These are phyloP conservation scores for Microtus ochrogaster DNA, from an alignment of 2,113 vertebrate species.

Conservation along the genomic window DNA sequence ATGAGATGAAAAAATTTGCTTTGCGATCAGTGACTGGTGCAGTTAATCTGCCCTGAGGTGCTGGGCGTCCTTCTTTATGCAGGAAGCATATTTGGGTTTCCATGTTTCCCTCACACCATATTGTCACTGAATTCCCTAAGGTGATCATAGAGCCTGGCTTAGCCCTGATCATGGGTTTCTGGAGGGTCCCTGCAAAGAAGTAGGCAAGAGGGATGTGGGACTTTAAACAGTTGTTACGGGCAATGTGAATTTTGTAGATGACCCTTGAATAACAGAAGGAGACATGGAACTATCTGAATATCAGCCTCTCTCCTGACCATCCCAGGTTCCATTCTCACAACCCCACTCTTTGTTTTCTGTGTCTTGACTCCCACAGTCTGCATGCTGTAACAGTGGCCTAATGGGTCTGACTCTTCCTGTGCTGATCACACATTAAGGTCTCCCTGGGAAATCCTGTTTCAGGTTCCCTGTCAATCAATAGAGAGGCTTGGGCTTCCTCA, in stretches of 20 bases:
- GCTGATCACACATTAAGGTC: too few species aligned
- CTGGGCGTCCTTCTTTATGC: background rate
- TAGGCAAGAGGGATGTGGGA: background rate
- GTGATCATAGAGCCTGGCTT: background rate
- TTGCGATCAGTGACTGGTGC: too few species aligned
- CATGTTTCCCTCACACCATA: background rate
- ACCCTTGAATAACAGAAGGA: too few species aligned
- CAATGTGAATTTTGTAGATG: too few species aligned
- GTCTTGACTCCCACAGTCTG: too few species aligned
- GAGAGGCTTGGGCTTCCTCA: background rate
- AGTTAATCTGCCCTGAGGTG: too few species aligned
- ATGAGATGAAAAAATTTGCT: background rate
- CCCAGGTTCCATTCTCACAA: background rate
- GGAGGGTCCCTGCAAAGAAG: background rate
- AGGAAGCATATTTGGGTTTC: background rate
- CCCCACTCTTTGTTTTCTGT: too few species aligned
- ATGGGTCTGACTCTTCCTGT: too few species aligned
- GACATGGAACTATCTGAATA: too few species aligned
- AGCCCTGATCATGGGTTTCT: background rate
- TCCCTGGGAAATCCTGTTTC: background rate
- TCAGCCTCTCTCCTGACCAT: background rate
- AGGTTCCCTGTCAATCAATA: background rate
- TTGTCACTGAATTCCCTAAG: accelerated
- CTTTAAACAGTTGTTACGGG: background rate
- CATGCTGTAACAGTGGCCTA: too few species aligned